Evolutionary conservation across 2,888 invertebrate genomes (phyloP), one percentile per base, ranked within the genome.

Genomic region (Drosophila pullipes): DNA sequence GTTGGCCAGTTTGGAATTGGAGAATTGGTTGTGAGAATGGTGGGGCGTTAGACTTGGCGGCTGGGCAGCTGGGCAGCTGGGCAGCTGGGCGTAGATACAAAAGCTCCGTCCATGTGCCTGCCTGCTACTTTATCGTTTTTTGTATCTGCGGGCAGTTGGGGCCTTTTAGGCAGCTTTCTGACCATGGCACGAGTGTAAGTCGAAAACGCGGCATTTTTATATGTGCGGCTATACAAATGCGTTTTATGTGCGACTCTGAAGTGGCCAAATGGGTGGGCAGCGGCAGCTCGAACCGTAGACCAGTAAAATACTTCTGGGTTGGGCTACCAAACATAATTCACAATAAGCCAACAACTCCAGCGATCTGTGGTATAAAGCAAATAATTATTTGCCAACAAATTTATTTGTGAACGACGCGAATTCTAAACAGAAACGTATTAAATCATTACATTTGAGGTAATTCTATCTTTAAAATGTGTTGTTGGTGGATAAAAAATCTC

Each of bases 81-180:
- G 44, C 44, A 5, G 37, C 37, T 49, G 41, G 33, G 49, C 2
- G 22, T 47, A 47, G 59, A 61, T 49, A 55, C 57, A 67, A 69
- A 67, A 78, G 50, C 70, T 59, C 63, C 71, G 65, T 54, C 57
- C 58, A 69, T 78, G 57, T 61, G 74, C 73, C 79, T 64, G 74
- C 78, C 79, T 67, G 79, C 71, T 74, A 76, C 80, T 82, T 82
- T 81, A 74, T 78, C 76, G 76, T 76, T 84, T 78, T 82, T 74
- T 55, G 28, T 76, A 69, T 81, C 75, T 59, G 61, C 41, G 50
- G 66, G 69, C 68, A 68, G 83, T 76, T 72, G 73, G 78, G 71
- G 77, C 72, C 72, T 74, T 82, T 82, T 76, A 82, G 82, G 82
- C 78, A 53, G 75, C 72, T 70, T 70, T 76, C 68, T 81, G 74